phyloP scores from a whole-genome alignment of 2,888 invertebrate genomes.

The Ypsolopha scabrella region DNA sequence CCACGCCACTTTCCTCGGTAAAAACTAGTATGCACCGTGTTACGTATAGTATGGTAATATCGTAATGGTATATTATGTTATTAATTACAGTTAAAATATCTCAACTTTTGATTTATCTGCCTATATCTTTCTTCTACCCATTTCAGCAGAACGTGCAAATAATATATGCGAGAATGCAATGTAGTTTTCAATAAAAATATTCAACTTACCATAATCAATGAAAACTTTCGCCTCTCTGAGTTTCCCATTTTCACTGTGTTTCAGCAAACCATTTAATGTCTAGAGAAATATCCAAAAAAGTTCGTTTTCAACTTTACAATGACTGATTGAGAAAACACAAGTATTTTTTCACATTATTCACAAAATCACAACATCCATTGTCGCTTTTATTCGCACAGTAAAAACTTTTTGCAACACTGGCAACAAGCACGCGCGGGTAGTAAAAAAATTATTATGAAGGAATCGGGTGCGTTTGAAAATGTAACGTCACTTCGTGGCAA shows the following conservation, averaged over 20 bases:
- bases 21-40: not conserved
- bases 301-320: conserved; percentile 28
- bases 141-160: no score
- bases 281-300: conserved; percentile 28
- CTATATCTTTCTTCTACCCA: no score
- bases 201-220: conserved; percentile 53
- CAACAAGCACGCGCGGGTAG: conserved; percentile 35
- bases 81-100: no score
- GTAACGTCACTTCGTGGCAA: conserved; percentile 53
- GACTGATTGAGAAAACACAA: not conserved
- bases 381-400: conserved; percentile 24
- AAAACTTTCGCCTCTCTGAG: conserved; percentile 42
- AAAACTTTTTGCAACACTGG: conserved; percentile 24
- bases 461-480: conserved; percentile 35
- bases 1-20: not conserved
- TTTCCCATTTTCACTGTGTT: conserved; percentile 33
- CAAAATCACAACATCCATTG: conserved; percentile 34
- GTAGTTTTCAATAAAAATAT: not conserved
- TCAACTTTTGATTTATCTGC: no score
- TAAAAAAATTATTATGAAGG: conserved; percentile 22
- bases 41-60: not conserved
- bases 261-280: conserved; percentile 20
- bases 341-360: conserved; percentile 51
- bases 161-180: no score
- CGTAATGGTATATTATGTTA: not conserved